Percentiles rank a stretch among this genome's conserved stretches.
These are phyloP conservation scores for Rattus norvegicus DNA, from an alignment of 2,113 vertebrate species.

Conservation along the genomic window DNA sequence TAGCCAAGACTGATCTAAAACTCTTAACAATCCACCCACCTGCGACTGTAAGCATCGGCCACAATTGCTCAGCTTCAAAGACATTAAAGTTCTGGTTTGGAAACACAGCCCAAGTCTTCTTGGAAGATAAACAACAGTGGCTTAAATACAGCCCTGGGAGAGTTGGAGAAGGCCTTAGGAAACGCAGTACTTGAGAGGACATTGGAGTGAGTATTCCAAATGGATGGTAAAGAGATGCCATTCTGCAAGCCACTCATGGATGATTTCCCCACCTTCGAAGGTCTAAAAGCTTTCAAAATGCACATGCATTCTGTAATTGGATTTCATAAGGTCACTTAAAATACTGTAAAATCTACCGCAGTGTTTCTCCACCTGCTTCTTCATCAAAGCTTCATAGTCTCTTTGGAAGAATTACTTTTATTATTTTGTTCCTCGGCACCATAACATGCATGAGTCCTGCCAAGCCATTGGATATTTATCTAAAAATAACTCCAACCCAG, in stretches of 20 bases:
- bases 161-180: background rate
- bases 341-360: background rate
- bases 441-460: background rate
- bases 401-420: constrained; percentile 47
- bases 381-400: background rate
- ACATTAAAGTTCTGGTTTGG: background rate
- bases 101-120: background rate
- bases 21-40: background rate
- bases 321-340: constrained; percentile 15
- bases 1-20: background rate
- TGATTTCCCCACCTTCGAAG: background rate
- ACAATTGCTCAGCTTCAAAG: background rate
- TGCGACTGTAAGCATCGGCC: background rate
- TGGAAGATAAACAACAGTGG: background rate
- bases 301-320: background rate
- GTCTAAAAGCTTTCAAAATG: background rate
- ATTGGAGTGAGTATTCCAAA: background rate
- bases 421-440: constrained; percentile 24
- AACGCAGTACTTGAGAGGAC: background rate
- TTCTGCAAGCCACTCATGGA: background rate
- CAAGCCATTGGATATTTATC: background rate
- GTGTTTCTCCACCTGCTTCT: background rate
- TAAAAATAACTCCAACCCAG: constrained; percentile 20
- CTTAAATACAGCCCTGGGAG: background rate
- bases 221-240: background rate